These are phyloP conservation scores for Cherax quadricarinatus DNA, from an alignment of 1,140 invertebrate species.

Conservation along the genomic window DNA sequence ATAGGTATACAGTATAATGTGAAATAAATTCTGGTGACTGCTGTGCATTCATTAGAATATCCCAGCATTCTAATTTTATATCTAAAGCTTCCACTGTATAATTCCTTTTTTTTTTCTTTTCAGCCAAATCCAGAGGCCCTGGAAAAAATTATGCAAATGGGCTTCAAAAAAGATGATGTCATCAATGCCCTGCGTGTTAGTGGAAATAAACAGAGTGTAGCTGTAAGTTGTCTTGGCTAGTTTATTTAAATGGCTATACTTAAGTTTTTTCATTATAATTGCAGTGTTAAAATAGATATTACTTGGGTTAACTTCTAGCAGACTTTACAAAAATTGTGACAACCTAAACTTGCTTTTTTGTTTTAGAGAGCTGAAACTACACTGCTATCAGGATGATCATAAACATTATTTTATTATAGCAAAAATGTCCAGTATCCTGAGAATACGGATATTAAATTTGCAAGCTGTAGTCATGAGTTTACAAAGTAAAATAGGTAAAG, in stretches of 20 bases:
- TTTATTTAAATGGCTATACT: not conserved
- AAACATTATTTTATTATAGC: no score
- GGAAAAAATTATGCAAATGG: slow-evolving; percentile 81
- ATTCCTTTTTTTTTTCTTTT: slow-evolving; percentile 75
- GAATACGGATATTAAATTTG: no score
- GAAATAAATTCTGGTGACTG: no score
- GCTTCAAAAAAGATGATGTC: slow-evolving; percentile 81
- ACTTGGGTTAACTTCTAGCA: not conserved
- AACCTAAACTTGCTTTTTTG: no score
- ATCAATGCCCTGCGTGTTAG: slow-evolving; percentile 80
- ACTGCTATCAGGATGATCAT: no score
- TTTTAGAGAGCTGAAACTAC: no score
- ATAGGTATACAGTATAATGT: no score
- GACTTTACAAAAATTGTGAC: not conserved
- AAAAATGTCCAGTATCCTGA: no score
- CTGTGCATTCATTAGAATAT: slow-evolving; percentile 9
- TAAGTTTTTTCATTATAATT: not conserved
- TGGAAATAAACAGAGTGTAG: slow-evolving; percentile 81
- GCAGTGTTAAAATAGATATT: not conserved
- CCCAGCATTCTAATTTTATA: not conserved
- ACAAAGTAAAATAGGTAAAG: no score
- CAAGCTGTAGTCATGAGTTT: no score
- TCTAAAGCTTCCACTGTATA: not conserved
- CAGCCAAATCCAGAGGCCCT: slow-evolving; percentile 80
- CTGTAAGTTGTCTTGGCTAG: slow-evolving; percentile 77